Evolutionary conservation across 2,888 invertebrate genomes (phyloP), one percentile per base, ranked within the genome.

Genomic region (Serrognathus titanus): DNA sequence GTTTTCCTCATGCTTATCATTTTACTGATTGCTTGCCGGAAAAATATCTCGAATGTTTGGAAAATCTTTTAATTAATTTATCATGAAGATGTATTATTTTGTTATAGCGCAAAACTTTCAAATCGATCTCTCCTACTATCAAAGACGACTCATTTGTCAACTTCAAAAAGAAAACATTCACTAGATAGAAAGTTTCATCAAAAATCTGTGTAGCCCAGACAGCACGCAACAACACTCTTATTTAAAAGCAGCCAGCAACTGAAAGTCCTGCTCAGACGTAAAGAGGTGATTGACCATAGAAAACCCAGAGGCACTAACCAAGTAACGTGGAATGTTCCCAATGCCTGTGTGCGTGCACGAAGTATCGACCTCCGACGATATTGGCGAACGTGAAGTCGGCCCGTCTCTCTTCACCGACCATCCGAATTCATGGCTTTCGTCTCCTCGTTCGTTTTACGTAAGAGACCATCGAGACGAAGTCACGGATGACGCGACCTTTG

Each of bases 201-300:
- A 31, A 31, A 31, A 31, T 31, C 24, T 31, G 6, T 31, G 24
- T 31, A 3, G 24, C 24, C 24, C 24, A 36, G 39, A 53, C 31
- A 48, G 53, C 48, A 48, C 53, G 39, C 47, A 36, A 47, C 10
- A 13, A 47, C 10, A 13, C 24, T 24, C 31, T 37, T 48, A 37
- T 11, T 47, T 20, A 36, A 37, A 38, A 47, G 46, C 39, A 39
- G 37, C 16, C 38, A 46, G 20, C 43, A 43, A 43, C 48, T 52
- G 35, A 47, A 57, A 57, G 57, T 55, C 52, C 52, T 54, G 60
- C 61, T 61, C 63, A 63, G 61, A 55, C 59, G 58, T 37, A 31
- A 56, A 55, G 61, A 66, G 66, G 66, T 66, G 65, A 66, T 63
- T 66, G 66, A 66, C 66, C 66, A 64, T 54, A 53, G 55, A 58